phyloP scores from a whole-genome alignment of 1,140 invertebrate genomes.

The Habropoda laboriosa region DNA sequence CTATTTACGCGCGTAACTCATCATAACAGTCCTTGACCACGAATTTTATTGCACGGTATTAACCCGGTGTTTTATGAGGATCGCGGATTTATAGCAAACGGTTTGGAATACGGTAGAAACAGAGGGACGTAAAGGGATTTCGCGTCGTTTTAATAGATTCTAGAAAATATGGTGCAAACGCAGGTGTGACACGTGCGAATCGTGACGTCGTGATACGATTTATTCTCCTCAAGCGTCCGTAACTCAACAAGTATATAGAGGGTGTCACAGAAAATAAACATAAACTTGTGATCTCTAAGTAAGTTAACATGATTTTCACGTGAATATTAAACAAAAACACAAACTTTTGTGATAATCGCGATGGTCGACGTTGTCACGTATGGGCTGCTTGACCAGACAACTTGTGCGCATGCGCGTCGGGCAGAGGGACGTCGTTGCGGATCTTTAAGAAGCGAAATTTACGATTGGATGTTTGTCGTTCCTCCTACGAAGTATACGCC shows the following conservation, averaged over 20 bases:
- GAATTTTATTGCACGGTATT: conserved; percentile 14
- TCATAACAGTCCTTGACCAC: conserved; percentile 6
- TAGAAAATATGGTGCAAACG: neutral
- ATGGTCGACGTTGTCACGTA: neutral
- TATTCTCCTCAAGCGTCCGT: neutral
- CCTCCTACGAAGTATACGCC: neutral
- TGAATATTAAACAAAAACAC: neutral
- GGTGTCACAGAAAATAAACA: too few species aligned
- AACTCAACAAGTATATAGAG: too few species aligned
- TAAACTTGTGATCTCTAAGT: neutral
- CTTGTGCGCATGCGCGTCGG: too few species aligned
- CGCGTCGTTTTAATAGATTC: conserved; percentile 1
- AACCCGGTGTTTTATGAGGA: neutral
- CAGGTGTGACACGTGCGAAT: neutral
- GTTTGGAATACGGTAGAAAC: neutral
- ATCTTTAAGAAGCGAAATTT: conserved; percentile 18
- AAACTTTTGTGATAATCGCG: neutral
- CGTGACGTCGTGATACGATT: neutral
- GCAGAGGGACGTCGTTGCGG: neutral
- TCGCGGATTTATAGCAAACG: neutral
- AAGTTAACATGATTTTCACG: neutral
- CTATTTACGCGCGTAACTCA: conserved; percentile 10
- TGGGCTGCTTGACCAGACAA: too few species aligned
- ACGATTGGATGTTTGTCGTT: neutral
- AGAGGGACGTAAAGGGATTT: too few species aligned